Base-by-base conservation (phyloP, 2,797 vertebrate species). In the Gila robusta region DNA sequence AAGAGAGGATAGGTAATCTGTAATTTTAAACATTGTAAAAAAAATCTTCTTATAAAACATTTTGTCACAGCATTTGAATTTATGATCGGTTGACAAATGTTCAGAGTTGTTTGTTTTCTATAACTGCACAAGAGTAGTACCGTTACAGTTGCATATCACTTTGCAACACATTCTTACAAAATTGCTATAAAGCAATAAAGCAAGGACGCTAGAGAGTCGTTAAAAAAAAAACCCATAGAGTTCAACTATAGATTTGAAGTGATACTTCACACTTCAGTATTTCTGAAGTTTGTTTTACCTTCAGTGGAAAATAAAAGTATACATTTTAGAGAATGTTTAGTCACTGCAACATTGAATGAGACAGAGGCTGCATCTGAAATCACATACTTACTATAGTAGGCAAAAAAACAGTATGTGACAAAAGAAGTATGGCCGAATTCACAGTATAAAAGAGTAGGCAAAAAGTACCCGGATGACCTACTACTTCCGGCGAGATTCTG, bases 1-100 rank as follows among this genome's bases (percentile, higher is more conserved):
- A 28, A 28, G 6, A 0, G n/a, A 37, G 47, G 12, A 69, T 21
- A 74, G 41, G 39, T 64, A 26, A 83, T 54, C 71, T 44, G 54
- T 62, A 47, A 73, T 11, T 73, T 59, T 11, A 64, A 73, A 73
- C 12, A 76, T 39, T 11, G 32, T 54, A 67, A 84, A 54, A 84
- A 77, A 44, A 54, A 54, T 76, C 26, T 37, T 83, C 19, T 35
- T 16, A 39, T 11, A n/a, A 56, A 23, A 37, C 32, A 62, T 39
- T 37, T 9, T 26, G 23, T 23, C 54, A 62, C 37, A 28, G 56
- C 0, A 28, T 11, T 49, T 44, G 1, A 62, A 62, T 41, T 19
- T 4, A 16, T 79, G 54, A 64, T 62, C 41, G 14, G 35, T n/a
- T 77, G 52, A 59, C 21, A 77, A 59, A 56, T 56, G 62, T 14